Percentiles rank a stretch among this genome's conserved stretches.
phyloP scores from a whole-genome alignment of 2,113 vertebrate species.

The Peromyscus polionotus region DNA sequence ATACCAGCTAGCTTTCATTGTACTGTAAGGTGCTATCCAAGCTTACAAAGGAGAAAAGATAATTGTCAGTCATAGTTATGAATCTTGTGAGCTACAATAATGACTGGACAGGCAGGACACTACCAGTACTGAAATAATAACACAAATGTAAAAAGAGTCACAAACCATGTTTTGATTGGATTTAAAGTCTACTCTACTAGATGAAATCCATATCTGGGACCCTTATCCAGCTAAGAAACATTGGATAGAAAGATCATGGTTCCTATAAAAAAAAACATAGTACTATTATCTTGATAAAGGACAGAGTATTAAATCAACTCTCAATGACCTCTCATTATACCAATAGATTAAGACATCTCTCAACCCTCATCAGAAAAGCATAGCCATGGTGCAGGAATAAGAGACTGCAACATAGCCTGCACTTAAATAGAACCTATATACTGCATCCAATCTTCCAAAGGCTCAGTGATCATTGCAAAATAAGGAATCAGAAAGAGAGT shows the following conservation, averaged over 20 bases:
- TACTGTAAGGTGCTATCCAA: not conserved
- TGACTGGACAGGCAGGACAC: not conserved
- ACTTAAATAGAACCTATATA: not conserved
- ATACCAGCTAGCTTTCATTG: not conserved
- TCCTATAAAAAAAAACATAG: not conserved
- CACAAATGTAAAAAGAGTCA: not conserved
- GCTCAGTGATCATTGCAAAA: not conserved
- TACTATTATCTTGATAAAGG: not conserved
- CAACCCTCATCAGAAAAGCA: not conserved
- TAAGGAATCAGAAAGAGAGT: not conserved
- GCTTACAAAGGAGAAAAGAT: not conserved
- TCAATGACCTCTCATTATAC: not conserved
- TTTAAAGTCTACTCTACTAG: not conserved
- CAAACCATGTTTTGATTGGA: not conserved
- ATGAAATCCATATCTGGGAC: not conserved
- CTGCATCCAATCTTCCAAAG: not conserved
- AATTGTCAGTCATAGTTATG: not conserved
- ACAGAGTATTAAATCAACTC: not conserved
- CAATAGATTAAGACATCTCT: not conserved
- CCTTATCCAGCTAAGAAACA: not conserved
- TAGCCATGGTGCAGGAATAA: not conserved
- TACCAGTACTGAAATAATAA: not conserved
- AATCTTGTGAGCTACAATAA: not conserved
- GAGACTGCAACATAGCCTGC: not conserved
- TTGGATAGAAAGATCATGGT: not conserved